These are phyloP conservation scores for Poecilia gillii DNA, from an alignment of 2,797 vertebrate genomes.

Conservation along the genomic window DNA sequence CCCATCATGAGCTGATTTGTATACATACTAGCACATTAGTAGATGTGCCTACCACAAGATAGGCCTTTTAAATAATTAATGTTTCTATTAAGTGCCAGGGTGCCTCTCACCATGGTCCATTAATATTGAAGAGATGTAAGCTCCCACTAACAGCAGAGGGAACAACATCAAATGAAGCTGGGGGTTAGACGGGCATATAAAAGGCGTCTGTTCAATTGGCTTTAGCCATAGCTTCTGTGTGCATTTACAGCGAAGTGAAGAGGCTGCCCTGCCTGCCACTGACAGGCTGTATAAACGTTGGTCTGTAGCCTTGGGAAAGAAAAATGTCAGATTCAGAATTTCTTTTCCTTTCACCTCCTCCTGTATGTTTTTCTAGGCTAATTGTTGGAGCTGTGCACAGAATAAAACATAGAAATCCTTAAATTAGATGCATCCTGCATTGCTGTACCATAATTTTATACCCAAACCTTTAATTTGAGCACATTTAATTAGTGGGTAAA, in stretches of 20 bases:
- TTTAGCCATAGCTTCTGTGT: constrained; percentile 45
- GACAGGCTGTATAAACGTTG: constrained; percentile 49
- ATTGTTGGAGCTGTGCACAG: constrained; percentile 39
- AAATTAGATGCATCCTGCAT: constrained; percentile 3
- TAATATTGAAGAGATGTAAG: constrained; percentile 83
- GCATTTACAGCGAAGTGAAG: constrained; percentile 45
- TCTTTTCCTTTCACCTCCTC: neutral
- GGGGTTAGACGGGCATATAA: constrained; percentile 69
- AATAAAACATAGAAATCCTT: constrained; percentile 30
- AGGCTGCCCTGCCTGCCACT: constrained; percentile 34
- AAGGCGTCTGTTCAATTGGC: constrained; percentile 57
- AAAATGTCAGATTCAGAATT: constrained; percentile 17
- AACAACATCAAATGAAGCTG: constrained; percentile 79
- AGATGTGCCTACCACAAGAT: constrained; percentile 75
- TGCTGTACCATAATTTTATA: neutral
- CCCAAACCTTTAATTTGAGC: neutral
- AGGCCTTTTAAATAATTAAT: constrained; percentile 82
- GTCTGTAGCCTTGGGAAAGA: constrained; percentile 41
- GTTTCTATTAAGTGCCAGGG: constrained; percentile 80
- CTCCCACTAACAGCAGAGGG: constrained; percentile 75
- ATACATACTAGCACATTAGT: constrained; percentile 82
- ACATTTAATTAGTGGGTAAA: neutral
- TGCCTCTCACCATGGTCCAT: constrained; percentile 73
- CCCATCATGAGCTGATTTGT: constrained; percentile 80
- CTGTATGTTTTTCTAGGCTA: constrained; percentile 1